Evolutionary conservation across 2,797 vertebrate genomes (phyloP).

Genomic region (Botia kubotai): DNA sequence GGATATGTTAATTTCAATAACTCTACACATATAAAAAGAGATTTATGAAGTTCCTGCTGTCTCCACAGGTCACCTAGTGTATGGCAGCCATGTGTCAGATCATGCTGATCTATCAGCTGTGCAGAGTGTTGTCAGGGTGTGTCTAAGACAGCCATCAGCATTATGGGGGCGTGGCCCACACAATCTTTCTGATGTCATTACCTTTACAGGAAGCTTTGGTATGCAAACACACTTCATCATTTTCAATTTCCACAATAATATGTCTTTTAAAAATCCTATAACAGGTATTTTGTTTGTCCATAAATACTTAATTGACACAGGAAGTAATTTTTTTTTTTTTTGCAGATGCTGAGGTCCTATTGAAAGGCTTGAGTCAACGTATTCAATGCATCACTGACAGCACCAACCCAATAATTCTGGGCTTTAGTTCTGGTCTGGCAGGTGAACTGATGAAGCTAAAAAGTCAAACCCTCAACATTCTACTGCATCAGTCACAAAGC

Average conservation of each 20-base stretch:
- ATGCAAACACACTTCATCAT: constrained; percentile 12
- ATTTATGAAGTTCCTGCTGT: constrained; percentile 29
- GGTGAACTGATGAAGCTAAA: constrained; percentile 64
- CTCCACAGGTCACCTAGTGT: constrained; percentile 74
- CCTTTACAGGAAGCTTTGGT: constrained; percentile 63
- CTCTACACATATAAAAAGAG: background rate
- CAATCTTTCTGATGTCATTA: constrained; percentile 55
- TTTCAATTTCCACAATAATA: no score
- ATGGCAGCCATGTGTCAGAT: constrained; percentile 78
- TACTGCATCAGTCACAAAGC: constrained; percentile 64
- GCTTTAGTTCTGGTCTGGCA: constrained; percentile 68
- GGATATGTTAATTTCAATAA: background rate
- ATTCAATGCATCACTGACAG: constrained; percentile 56
- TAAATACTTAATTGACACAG: background rate
- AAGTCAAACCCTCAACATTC: constrained; percentile 65
- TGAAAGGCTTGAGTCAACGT: constrained; percentile 59
- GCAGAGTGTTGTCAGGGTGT: constrained; percentile 65
- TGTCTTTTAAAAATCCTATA: background rate
- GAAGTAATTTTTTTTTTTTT: background rate
- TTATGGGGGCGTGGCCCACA: constrained; percentile 61
- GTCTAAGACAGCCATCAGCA: constrained; percentile 55
- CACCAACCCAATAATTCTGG: constrained; percentile 67
- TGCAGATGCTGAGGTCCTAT: constrained; percentile 62
- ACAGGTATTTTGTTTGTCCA: background rate
- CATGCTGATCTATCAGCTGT: constrained; percentile 72